Base-by-base conservation (phyloP, 2,113 vertebrate genomes). In the Bubalus kerabau region DNA sequence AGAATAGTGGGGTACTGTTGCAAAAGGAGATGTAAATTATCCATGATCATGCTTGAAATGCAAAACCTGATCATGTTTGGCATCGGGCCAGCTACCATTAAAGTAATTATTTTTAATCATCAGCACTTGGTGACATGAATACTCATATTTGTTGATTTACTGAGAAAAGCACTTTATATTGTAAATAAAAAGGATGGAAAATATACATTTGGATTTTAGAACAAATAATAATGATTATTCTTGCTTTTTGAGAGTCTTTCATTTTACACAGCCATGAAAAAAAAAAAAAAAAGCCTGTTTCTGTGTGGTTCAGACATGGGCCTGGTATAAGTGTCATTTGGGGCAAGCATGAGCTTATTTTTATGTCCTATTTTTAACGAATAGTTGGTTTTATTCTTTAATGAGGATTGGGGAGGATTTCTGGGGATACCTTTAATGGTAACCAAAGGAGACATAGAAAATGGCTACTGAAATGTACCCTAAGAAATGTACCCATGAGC, bases 81-180 rank as follows among this genome's bases (percentile, higher is more conserved):
- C 99, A 98, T 93, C 96, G 24, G 99, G 99, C 99, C 99, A 99
- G 98, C 98, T 97, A 93, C 98, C 98, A 99, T 99, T 99, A 99
- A 99, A 99, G 98, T 99, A 99, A 99, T 99, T 99, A 99, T 99
- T 99, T 99, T 99, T 99, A 99, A 99, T 99, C 99, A 99, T 99
- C 98, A 98, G 99, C 98, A 98, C 99, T 99, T 98, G 98, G 98
- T 99, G 99, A 99, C 99, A 99, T 98, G 99, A 99, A 99, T 99
- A 98, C 99, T 99, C 99, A 99, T 99, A 99, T 99, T 99, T 99
- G 99, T 99, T 99, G 99, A 99, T 99, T 99, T 99, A 99, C 98
- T 98, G 97, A 96, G 98, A 98, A 99, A 99, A 99, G 98, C 98
- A 99, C 98, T 99, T 99, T 98, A 99, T 98, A 98, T 98, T 98